Evolutionary conservation across 1,140 invertebrate genomes (phyloP), one percentile per base, ranked within the genome.

Genomic region (Coptotermes formosanus): DNA sequence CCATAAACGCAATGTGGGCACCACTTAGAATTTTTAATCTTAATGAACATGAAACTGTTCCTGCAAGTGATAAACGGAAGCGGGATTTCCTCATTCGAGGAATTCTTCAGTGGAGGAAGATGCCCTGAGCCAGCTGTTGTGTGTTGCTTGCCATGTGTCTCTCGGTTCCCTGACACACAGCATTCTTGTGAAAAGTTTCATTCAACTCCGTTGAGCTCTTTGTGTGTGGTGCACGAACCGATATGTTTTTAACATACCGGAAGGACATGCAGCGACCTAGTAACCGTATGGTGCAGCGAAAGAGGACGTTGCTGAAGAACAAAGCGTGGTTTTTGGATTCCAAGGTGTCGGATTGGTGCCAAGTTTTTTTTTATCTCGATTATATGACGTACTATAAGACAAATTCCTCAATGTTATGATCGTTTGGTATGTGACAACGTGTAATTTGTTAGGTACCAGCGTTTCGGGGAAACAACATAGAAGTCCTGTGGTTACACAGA

Each of bases 141-240:
- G 64, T 75, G 25, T 75, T 75, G 2, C n/a, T 30, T 30, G 64
- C 64, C 64, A 75, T 75, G 64, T 75, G 64, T n/a, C 64, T 75
- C 21, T 64, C 25, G 8, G 64, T n/a, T 25, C 14, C 9, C 7
- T 30, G 64, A 25, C 52, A 55, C 21, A 25, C 64, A 8, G 64
- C 64, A 75, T 75, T 75, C 64, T 75, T 75, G 64, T 75, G 25
- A 75, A 75, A 75, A 75, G n/a, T 75, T 75, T 75, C 25, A 30
- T 30, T 75, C n/a, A n/a, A 75, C 8, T 25, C 64, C 64, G 7
- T 2, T 30, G 25, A 30, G 64, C 4, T 30, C 64, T 75, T 75
- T 75, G 64, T 75, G 64, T 75, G 64, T 75, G 64, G 64, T 11
- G 7, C 64, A 30, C n/a, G n/a, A 7, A 75, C 64, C n/a, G 64